Evolutionary conservation across 2,888 invertebrate genomes (phyloP), one percentile per base, ranked within the genome.

Genomic region (Chymomyza amoena): DNA sequence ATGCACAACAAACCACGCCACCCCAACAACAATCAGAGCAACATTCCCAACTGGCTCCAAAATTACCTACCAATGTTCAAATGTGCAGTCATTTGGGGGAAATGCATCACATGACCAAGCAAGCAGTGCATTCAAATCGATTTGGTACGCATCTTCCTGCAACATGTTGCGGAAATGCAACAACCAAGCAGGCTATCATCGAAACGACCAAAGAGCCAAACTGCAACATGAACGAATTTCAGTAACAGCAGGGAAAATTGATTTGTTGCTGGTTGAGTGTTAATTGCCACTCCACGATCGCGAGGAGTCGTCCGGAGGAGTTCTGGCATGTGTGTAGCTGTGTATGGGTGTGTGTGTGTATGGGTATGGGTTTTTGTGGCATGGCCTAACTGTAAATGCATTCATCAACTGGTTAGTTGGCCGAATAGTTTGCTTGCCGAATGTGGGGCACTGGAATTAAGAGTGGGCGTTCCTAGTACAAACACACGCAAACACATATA

Each of bases 81-180:
- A 45, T 13, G 39, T 45, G 39, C 39, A 45, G 39, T 60, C 36
- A 77, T 73, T 73, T 68, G 78, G 75, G 75, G 75, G 72, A 66
- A 75, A 68, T 82, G 74, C 75, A 54, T 54, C 54, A 54, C 54
- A 54, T 54, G 54, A 54, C 18, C 54, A 54, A n/a, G 7, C 75
- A 66, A 78, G 78, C 81, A 72, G 64, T 69, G 70, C 85, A 82
- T 84, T 84, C 89, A 84, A 88, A 88, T 84, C 86, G 84, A 87
- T 89, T 89, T 76, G 78, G 84, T 85, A 86, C 89, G 89, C 89
- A 89, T 84, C 88, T 85, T 83, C 84, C 87, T 85, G 86, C 86
- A 76, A 82, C 80, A 87, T 82, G 86, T 85, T 79, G 77, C 81
- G 80, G 81, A 81, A 87, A 85, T 79, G 72, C 77, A 62, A 57